Evolutionary conservation across 1,140 invertebrate genomes (phyloP), one percentile per base, ranked within the genome.

Genomic region (Pectinophora gossypiella): DNA sequence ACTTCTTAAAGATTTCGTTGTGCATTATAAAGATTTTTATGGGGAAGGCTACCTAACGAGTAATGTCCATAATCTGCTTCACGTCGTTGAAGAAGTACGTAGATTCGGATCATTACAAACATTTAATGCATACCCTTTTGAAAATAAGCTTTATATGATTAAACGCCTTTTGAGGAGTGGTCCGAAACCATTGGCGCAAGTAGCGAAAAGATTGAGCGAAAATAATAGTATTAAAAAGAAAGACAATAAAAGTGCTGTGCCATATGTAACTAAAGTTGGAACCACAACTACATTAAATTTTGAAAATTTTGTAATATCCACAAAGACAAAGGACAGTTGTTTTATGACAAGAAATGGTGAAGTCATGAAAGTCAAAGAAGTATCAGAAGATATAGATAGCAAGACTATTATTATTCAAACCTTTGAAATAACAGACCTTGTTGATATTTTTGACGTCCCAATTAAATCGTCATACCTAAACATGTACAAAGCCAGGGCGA

Each of bases 41-140:
- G 66, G 61, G n/a, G 47, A 52, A 54, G 56, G 61, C 18, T 61
- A 64, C 43, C 47, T 71, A 1, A 61, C 58, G 1, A 70, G 61
- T 36, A 67, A 67, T 47, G 46, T 69, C 7, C 67, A 69, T 49
- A 66, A 62, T 64, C 38, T 64, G 20, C 15, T 44, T 23, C 62
- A 68, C 49, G 13, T 72, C 12, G 53, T 63, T 44, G 63, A 62
- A 23, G 69, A 68, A 13, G 65, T 72, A 7, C 51, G 42, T 54
- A 62, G 21, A 40, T 72, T 64, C 50, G 65, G 60, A 1, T 13
- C 38, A n/a, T 49, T 72, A 38, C 60, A 54, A 45, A 44, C 20
- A 27, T 66, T 68, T 38, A 64, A 35, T 38, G 52, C 67, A 12
- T 71, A 64, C 46, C 59, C 59, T 0, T 73, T 73, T 49, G 64